A percentile compares a stretch with the other conserved stretches of the same genome.
These are phyloP conservation scores for Choloepus didactylus DNA, from an alignment of 2,797 vertebrate species.

Conservation along the genomic window DNA sequence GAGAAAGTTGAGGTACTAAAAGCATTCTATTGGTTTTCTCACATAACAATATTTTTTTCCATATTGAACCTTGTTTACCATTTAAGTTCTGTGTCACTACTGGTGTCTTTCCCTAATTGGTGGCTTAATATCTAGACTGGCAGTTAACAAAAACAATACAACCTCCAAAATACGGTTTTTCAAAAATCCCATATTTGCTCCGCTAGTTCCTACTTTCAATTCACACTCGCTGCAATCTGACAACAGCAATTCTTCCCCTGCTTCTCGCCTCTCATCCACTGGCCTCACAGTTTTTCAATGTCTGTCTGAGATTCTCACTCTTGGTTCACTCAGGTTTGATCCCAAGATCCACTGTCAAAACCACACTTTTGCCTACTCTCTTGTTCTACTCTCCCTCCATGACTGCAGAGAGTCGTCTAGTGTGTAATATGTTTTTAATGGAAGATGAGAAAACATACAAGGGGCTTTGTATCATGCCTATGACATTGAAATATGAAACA, in stretches of 20 bases:
- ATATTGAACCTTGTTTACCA: neutral
- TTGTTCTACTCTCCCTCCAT: neutral
- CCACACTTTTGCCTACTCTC: neutral
- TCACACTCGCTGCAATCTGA: neutral
- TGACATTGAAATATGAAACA: neutral
- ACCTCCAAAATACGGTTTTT: neutral
- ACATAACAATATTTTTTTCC: neutral
- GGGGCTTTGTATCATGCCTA: neutral
- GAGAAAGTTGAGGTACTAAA: neutral
- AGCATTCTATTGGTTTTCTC: neutral
- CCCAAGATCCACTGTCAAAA: neutral
- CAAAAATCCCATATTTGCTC: neutral
- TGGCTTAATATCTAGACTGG: neutral
- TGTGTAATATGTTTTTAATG: neutral
- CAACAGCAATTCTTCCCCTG: neutral
- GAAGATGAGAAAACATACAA: neutral
- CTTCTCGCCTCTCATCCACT: neutral
- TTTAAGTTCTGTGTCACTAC: neutral
- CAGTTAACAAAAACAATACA: neutral
- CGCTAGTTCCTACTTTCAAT: neutral
- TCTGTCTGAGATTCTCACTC: neutral
- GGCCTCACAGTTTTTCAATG: neutral
- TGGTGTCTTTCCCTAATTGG: neutral
- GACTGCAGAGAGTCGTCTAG: neutral
- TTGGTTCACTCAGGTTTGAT: neutral